Evolutionary conservation across 2,113 vertebrate species (phyloP), one percentile per base, ranked within the genome.

Genomic region (Ictalurus furcatus): DNA sequence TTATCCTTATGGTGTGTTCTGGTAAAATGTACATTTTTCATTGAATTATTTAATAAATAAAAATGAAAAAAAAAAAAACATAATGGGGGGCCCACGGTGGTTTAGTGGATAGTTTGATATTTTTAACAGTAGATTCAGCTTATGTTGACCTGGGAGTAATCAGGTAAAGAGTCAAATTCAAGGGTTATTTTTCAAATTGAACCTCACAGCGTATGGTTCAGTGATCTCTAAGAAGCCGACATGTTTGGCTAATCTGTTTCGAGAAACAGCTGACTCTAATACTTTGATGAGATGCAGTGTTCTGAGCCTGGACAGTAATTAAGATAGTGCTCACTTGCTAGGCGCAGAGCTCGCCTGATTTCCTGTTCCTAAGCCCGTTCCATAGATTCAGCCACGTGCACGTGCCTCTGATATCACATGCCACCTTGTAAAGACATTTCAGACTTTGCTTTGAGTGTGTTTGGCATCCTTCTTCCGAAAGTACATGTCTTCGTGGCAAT

Each of bases 361-460:
- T 89, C 81, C 34, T 78, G 91, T 89, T 65, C 65, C 59, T 88
- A 76, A 89, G 85, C 74, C 34, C 40, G 48, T 86, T 85, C 74
- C 52, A 56, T n/a, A 90, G 92, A 94, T 94, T 92, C 93, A 86
- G 85, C 74, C 56, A 85, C 83, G 8, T 0, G 76, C 92, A 94
- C 90, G 84, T 94, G 92, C 67, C 78, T 44, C 58, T 54, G 58
- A 61, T 40, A 16, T 84, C 30, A 48, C 19, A 1, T 48, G 44
- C 44, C 19, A 37, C 30, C n/a, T 21, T 58, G 16, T 34, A 12
- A 59, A 84, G 58, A 21, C 5, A 6, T 2, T 25, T 2, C 56
- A 25, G 54, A 17, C 28, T 58, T 19, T 13, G 4, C 14, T 84
- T 37, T 23, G 34, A n/a, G 81, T 13, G 6, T 14, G 58, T 84